These are phyloP conservation scores for Leucozona laternaria DNA, from an alignment of 2,888 invertebrate species.

Conservation along the genomic window DNA sequence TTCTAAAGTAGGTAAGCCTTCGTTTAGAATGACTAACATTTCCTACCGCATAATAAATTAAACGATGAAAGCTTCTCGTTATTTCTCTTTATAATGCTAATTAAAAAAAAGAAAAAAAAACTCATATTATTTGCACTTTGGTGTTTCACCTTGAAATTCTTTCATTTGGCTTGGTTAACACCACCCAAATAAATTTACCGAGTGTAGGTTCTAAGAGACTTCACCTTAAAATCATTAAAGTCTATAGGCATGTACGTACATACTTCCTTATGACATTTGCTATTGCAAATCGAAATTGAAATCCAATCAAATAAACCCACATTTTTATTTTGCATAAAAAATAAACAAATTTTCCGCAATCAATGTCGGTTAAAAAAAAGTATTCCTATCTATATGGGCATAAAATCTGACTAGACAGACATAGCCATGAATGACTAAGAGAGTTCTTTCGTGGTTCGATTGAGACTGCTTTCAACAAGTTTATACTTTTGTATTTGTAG, in stretches of 20 bases:
- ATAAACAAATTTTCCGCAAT: slow-evolving; percentile 9
- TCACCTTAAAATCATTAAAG: not conserved
- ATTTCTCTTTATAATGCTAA: slow-evolving; percentile 41
- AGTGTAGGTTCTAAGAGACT: not conserved
- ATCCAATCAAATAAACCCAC: slow-evolving; percentile 38
- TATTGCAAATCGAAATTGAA: not conserved
- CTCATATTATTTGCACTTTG: slow-evolving; percentile 47
- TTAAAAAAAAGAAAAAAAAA: slow-evolving; percentile 21
- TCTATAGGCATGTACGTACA: not conserved
- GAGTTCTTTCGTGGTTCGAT: not conserved
- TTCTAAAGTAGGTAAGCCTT: not conserved
- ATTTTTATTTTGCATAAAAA: slow-evolving; percentile 25
- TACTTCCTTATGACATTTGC: slow-evolving; percentile 38
- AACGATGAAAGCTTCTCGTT: slow-evolving; percentile 40
- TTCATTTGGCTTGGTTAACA: slow-evolving; percentile 13
- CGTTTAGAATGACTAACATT: slow-evolving; percentile 37
- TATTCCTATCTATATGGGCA: not conserved
- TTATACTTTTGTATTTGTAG: not conserved
- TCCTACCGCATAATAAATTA: slow-evolving; percentile 15
- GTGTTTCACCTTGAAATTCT: slow-evolving; percentile 59
- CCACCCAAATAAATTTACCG: not conserved
- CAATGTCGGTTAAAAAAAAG: slow-evolving; percentile 15
- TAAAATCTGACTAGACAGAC: not conserved
- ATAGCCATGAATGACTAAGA: slow-evolving; percentile 16
- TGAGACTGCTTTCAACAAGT: slow-evolving; percentile 23